Conservation (phyloP, 2,888 invertebrate genomes). For the Tetragonisca angustula region DNA sequence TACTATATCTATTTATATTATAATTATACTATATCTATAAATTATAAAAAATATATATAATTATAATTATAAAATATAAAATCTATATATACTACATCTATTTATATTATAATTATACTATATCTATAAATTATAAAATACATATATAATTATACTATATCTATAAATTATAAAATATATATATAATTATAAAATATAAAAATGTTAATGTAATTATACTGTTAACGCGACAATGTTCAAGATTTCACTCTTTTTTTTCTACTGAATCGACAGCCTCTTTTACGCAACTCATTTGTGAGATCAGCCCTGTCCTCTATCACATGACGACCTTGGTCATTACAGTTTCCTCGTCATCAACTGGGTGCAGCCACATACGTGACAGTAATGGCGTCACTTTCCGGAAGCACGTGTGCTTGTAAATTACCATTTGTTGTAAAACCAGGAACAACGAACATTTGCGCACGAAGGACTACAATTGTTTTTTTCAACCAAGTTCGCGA, state of each 20-base stretch:
- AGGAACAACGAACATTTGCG: background rate
- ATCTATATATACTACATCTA: too few species aligned
- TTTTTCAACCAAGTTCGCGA: background rate
- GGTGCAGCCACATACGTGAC: slow-evolving; percentile 21
- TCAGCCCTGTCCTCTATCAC: slow-evolving; percentile 7
- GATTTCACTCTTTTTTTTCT: background rate
- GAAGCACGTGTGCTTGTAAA: background rate
- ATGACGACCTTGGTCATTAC: slow-evolving; percentile 57
- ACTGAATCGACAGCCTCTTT: slow-evolving; percentile 10
- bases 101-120: too few species aligned
- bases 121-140: too few species aligned
- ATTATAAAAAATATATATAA: too few species aligned
- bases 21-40: too few species aligned
- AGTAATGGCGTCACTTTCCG: slow-evolving; percentile 18
- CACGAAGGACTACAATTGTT: background rate
- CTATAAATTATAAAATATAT: too few species aligned
- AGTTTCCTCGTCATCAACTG: slow-evolving; percentile 66
- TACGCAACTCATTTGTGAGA: background rate
- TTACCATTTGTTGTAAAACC: background rate
- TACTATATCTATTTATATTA: too few species aligned
- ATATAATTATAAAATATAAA: background rate
- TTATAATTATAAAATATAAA: too few species aligned
- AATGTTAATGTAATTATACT: background rate
- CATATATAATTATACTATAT: too few species aligned
- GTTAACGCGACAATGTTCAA: background rate